Evolutionary conservation across 1,140 invertebrate genomes (phyloP), one percentile per base, ranked within the genome.

Genomic region (Euwallacea similis): DNA sequence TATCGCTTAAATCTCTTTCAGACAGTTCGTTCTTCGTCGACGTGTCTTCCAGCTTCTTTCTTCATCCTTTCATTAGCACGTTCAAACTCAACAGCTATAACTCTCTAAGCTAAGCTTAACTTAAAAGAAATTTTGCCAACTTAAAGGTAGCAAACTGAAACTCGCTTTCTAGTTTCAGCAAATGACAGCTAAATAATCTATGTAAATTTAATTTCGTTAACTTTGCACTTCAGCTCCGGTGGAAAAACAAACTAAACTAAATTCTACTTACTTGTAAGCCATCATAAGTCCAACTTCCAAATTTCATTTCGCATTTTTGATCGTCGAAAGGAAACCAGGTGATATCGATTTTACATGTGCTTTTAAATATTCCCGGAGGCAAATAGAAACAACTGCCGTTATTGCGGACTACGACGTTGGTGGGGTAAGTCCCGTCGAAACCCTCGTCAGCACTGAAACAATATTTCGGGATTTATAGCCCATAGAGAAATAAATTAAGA

Each of bases 311-410:
- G 87, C 95, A 98, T 84, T 92, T 90, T 89, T 98, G 96, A 85
- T 97, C 95, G 87, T 98, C 96, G 88, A 98, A 98, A 81, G 96
- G 96, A 87, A 98, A 98, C 94, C 95, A 97, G 80, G 93, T 96
- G 87, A 98, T 98, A 89, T 98, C 95, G 86, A 98, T 98, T 87
- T 95, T 93, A 89, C 97, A 98, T 86, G 95, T 97, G 88, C 94
- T 97, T 88, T 96, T 97, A 89, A 98, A 98, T 86, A 98, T 98
- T 86, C 93, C 93, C 75, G 97, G 97, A 79, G 97, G 96, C 83
- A 98, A 92, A 89, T 97, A 98, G 84, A 93, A 89, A 87, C 95
- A 96, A 87, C 90, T 93, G 84, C 96, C 97, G 87, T 95, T 95
- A 88, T 93, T 89, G 85, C 90, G 90, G 84, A 98, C 94, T 83